Conservation (phyloP, 2,888 invertebrate species). For the Plemyria rubiginata region DNA sequence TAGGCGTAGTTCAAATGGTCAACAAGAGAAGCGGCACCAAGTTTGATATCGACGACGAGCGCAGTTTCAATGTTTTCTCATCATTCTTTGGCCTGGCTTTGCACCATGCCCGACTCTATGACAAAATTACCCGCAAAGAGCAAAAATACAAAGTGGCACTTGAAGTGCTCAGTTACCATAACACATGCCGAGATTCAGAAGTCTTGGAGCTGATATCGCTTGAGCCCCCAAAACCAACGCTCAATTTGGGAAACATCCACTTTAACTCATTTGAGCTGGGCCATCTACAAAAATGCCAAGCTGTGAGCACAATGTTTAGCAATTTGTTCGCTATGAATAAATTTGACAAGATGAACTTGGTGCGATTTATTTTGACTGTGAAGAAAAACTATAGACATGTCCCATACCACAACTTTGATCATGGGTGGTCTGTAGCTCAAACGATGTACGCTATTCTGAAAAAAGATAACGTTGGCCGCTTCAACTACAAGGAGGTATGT, state of each 20-base stretch:
- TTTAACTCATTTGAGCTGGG: conserved; percentile 90
- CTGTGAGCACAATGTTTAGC: conserved; percentile 90
- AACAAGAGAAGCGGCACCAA: conserved; percentile 84
- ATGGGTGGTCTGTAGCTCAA: conserved; percentile 94
- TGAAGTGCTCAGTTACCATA: conserved; percentile 93
- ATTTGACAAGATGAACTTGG: conserved; percentile 86
- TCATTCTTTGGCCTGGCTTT: conserved; percentile 94
- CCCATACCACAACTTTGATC: conserved; percentile 95
- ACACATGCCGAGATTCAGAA: conserved; percentile 90
- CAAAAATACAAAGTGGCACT: conserved; percentile 93
- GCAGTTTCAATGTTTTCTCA: conserved; percentile 92
- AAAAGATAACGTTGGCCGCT: conserved; percentile 54
- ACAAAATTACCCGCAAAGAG: conserved; percentile 92
- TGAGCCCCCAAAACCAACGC: conserved; percentile 19
- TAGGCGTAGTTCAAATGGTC: conserved; percentile 96
- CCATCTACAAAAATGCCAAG: conserved; percentile 89
- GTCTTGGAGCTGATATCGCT: conserved; percentile 66
- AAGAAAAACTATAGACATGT: conserved; percentile 93
- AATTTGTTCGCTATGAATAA: conserved; percentile 87
- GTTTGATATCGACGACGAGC: conserved; percentile 89
- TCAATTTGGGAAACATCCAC: conserved; percentile 85
- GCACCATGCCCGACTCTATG: conserved; percentile 93
- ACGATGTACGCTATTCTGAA: conserved; percentile 91
- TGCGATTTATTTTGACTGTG: conserved; percentile 92
- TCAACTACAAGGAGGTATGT: conserved; percentile 62